These are phyloP conservation scores for Darevskia nairensis DNA, from an alignment of 2,797 vertebrate genomes.

Conservation along the genomic window DNA sequence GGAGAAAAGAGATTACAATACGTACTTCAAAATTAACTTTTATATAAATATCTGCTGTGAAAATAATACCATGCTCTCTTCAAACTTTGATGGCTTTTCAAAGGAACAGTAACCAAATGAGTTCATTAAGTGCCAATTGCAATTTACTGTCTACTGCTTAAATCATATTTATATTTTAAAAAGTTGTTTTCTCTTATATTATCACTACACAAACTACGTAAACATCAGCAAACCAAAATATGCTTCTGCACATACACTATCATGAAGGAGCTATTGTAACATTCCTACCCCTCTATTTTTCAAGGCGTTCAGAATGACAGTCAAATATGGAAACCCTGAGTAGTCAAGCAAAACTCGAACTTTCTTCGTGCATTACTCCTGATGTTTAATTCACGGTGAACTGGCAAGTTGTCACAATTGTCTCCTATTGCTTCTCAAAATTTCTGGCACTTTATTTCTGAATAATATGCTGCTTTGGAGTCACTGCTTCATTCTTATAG, in stretches of 20 bases:
- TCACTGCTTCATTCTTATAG: not conserved
- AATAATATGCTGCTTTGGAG: not conserved
- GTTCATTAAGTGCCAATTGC: conserved; percentile 43
- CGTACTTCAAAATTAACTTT: conserved; percentile 48
- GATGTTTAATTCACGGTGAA: not conserved
- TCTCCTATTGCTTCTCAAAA: not conserved
- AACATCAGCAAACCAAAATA: not conserved
- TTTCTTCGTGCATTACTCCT: not conserved
- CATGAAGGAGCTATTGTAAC: not conserved
- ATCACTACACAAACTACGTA: conserved; percentile 18
- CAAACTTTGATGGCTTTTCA: conserved; percentile 46
- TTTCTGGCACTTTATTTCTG: not conserved
- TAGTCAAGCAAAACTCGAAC: not conserved
- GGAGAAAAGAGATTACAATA: conserved; percentile 24
- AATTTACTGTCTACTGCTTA: conserved; percentile 14
- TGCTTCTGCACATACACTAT: not conserved
- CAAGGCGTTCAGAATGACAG: not conserved
- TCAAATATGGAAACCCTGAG: not conserved
- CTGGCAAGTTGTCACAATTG: not conserved
- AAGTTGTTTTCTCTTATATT: conserved; percentile 20
- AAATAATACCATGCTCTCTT: conserved; percentile 43
- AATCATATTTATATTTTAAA: conserved; percentile 20
- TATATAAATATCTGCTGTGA: conserved; percentile 53
- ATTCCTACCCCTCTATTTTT: not conserved
- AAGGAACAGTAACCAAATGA: conserved; percentile 29